Evolutionary conservation across 2,797 vertebrate genomes (phyloP), one percentile per base, ranked within the genome.

Genomic region (Tragelaphus eurycerus): DNA sequence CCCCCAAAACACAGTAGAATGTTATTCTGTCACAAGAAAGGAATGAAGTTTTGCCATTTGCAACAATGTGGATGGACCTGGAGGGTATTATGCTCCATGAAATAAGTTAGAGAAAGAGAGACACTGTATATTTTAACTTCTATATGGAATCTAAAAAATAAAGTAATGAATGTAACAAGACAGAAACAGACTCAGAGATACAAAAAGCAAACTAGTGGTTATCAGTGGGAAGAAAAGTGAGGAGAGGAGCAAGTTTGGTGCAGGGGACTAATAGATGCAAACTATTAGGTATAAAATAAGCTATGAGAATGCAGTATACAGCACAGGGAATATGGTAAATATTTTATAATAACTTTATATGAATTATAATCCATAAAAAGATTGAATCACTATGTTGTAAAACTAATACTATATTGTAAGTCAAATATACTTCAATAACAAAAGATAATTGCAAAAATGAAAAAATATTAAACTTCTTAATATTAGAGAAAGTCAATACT

Each of bases 401-500:
- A 54, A 34, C 79, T 54, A 54, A 55, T n/a, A 79, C 29, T 52
- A 21, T 55, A 82, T 14, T 81, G 48, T 21, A 52, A 52, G 31
- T 54, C 50, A 55, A 55, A 21, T 82, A 54, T 82, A 34, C 4
- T 54, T 82, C 50, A 55, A 23, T 54, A 7, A 52, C 52, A 54
- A 57, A 83, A 84, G 3, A 15, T 4, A 94, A 48, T 90, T 50
- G 46, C 4, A 59, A 90, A 62, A 81, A 50, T 71, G 8, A 31
- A 94, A 87, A 79, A 62, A 31, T 71, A 9, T 48, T 76, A 64
- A 87, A 93, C 17, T 38, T 59, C 6, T 34, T 64, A 64, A 89
- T 67, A 83, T 74, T 79, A n/a, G n/a, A 83, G 25, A 87, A 85
- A 88, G 8, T 48, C 95, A 86, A 74, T 89, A 55, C 34, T 27